Base-by-base conservation (phyloP, 2,888 invertebrate genomes). In the Leptothorax acervorum region DNA sequence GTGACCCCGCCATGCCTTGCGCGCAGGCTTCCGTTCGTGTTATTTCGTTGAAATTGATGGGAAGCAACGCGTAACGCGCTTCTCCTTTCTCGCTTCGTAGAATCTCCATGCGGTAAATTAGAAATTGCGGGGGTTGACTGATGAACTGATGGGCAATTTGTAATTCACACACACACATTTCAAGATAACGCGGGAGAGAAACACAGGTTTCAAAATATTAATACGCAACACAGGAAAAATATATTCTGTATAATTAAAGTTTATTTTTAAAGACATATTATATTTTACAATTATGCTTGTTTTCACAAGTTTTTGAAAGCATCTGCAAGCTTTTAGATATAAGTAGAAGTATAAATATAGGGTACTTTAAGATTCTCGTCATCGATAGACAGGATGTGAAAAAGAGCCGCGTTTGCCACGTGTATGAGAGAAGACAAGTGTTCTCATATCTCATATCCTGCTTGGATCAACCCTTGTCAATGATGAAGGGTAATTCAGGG, bases 381-480 rank as follows among this genome's bases (percentile, higher is more conserved):
- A 60, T 65, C 31, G 65, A 57, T 55, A 78, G 81, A 73, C 85
- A 86, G 90, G 89, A 90, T 85, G 90, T 75, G 78, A 78, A 87
- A 90, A 89, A 89, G 90, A 85, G 84, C 89, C 85, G 6, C 70
- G 87, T 85, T 86, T 87, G 90, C 82, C 89, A 87, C 78, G 39
- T 63, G 70, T 75, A 86, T 83, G 89, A 90, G 79, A 88, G 86
- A 79, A 84, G 82, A 87, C 89, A 87, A 90, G 90, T 89, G 90
- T 87, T 57, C 90, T 90, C 83, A n/a, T 71, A 57, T 51, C 15
- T 31, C 55, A 42, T 83, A 75, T 71, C 87, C 88, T 62, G 66
- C 62, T n/a, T 39, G 35, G 55, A 68, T 74, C 70, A 84, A 53
- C 83, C 82, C 73, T 74, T 83, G 55, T 83, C 55, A 74, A 60